Evolutionary conservation across 1,140 invertebrate genomes (phyloP), one percentile per base, ranked within the genome.

Genomic region (Papilio polytes): DNA sequence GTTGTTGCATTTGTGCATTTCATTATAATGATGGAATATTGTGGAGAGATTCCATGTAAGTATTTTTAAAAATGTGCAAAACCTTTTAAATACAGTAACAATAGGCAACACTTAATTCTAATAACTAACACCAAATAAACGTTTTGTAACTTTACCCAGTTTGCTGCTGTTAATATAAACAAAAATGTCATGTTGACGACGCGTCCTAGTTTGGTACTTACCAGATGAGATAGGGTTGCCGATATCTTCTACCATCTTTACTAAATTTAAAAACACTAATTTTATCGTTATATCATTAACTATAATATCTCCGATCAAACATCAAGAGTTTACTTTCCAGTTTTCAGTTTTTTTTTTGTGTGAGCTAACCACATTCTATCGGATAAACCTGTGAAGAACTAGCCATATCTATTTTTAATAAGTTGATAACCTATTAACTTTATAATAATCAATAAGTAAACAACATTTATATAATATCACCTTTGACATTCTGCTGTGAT

Each of bases 131-230:
- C 26, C 51, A 36, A 77, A 77, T 15, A 53, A 26, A 77, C 18
- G 26, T 77, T 77, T 77, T 77, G 74, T 77, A 77, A 77, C 15
- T 56, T 77, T 53, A 56, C 74, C 74, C 74, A 77, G 51, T 77
- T 56, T 20, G 22, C 74, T 76, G 74, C 51, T n/a, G 20, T 36
- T 77, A 77, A 59, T 77, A 77, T 77, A 77, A 77, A 77, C 51
- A 77, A 56, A 77, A 77, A 56, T 77, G 74, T 77, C 51, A 51
- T 56, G 48, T 66, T 66, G 59, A 66, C 59, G 63, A 26, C 26
- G 63, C 63, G 63, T 66, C 26, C 63, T 66, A 66, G 26, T 66
- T 66, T 15, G 63, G 63, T 66, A 66, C 56, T 63, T 63, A 22
- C 63, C 63, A 66, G 63, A 66, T 31, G 63, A 66, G 3, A 31